These are phyloP conservation scores for Hylyphantes graminicola DNA, from an alignment of 1,140 invertebrate genomes.

Conservation along the genomic window DNA sequence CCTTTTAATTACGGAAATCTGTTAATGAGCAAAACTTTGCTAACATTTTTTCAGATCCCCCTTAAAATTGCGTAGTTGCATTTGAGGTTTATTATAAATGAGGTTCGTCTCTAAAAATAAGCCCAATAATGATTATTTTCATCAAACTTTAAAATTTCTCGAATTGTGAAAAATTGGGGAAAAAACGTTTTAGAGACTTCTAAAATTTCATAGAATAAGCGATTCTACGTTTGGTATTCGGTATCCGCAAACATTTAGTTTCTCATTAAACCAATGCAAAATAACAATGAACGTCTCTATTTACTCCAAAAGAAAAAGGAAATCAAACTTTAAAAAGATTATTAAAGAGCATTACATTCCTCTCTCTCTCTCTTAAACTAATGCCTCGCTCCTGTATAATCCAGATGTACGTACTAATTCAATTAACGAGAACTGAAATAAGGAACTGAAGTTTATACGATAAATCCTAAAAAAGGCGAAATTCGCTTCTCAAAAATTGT, in stretches of 20 bases:
- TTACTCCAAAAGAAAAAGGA: slow-evolving; percentile 15
- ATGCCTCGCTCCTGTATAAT: slow-evolving; percentile 28
- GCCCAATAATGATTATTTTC: slow-evolving; percentile 23
- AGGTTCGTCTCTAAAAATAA: slow-evolving; percentile 13
- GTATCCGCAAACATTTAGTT: slow-evolving; percentile 33
- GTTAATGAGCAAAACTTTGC: slow-evolving; percentile 48
- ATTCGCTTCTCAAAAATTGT: slow-evolving; percentile 24
- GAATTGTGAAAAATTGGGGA: neutral
- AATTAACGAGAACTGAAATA: slow-evolving; percentile 20
- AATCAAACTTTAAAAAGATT: slow-evolving; percentile 20
- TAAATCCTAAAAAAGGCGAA: slow-evolving; percentile 2
- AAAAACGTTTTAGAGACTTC: slow-evolving; percentile 13
- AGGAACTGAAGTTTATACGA: slow-evolving; percentile 7
- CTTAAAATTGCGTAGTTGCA: slow-evolving; percentile 28
- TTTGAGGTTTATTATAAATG: slow-evolving; percentile 32
- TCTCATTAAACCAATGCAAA: slow-evolving; percentile 9
- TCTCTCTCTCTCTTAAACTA: slow-evolving; percentile 13
- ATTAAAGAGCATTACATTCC: slow-evolving; percentile 40
- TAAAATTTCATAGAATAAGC: slow-evolving; percentile 33
- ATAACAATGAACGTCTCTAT: slow-evolving; percentile 27
- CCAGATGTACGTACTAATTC: slow-evolving; percentile 33
- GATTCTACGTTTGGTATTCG: neutral
- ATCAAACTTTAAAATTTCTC: slow-evolving; percentile 40
- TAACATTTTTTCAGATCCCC: slow-evolving; percentile 13
- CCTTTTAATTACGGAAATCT: slow-evolving; percentile 44